A percentile compares a stretch with the other conserved stretches of the same genome.
These are phyloP conservation scores for Volucella inflata DNA, from an alignment of 2,888 invertebrate species.

Conservation along the genomic window DNA sequence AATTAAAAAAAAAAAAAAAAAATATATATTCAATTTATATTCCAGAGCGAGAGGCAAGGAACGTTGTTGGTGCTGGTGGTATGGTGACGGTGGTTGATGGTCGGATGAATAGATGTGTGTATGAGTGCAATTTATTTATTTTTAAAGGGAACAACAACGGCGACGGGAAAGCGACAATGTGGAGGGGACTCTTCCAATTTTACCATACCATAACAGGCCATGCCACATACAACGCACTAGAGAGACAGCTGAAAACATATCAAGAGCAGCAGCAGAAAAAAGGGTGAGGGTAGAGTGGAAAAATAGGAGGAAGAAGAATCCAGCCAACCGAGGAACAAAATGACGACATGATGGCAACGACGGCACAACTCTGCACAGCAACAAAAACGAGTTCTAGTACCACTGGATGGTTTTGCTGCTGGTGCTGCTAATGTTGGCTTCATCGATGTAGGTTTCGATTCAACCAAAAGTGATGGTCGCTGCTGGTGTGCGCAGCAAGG, in stretches of 20 bases:
- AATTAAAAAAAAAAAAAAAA: slow-evolving; percentile 59
- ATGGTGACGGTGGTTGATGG: background rate
- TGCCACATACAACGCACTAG: slow-evolving; percentile 1
- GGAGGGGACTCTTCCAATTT: slow-evolving; percentile 45
- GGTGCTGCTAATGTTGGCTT: slow-evolving; percentile 58
- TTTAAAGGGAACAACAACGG: slow-evolving; percentile 43
- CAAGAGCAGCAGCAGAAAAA: slow-evolving; percentile 41
- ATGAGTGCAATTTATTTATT: slow-evolving; percentile 56
- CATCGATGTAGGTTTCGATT: slow-evolving; percentile 51
- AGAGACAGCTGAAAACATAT: slow-evolving; percentile 65
- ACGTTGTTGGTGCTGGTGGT: background rate
- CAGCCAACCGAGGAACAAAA: slow-evolving; percentile 74
- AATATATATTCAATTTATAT: slow-evolving; percentile 69
- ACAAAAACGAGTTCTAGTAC: slow-evolving; percentile 69
- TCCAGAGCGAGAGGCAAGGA: slow-evolving; percentile 16
- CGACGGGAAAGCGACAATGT: slow-evolving; percentile 57
- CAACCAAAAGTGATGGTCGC: slow-evolving; percentile 65
- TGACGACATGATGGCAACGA: slow-evolving; percentile 72
- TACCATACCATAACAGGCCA: slow-evolving; percentile 21
- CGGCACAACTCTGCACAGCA: slow-evolving; percentile 67
- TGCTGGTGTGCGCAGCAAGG: slow-evolving; percentile 40
- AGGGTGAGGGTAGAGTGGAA: slow-evolving; percentile 71
- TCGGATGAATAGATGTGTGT: slow-evolving; percentile 34
- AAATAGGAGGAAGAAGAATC: slow-evolving; percentile 72
- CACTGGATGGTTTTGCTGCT: background rate